Percentiles rank a stretch among this genome's conserved stretches.
Evolutionary conservation across 2,888 invertebrate species (phyloP).

Genomic region (Tryphoninae sp.): DNA sequence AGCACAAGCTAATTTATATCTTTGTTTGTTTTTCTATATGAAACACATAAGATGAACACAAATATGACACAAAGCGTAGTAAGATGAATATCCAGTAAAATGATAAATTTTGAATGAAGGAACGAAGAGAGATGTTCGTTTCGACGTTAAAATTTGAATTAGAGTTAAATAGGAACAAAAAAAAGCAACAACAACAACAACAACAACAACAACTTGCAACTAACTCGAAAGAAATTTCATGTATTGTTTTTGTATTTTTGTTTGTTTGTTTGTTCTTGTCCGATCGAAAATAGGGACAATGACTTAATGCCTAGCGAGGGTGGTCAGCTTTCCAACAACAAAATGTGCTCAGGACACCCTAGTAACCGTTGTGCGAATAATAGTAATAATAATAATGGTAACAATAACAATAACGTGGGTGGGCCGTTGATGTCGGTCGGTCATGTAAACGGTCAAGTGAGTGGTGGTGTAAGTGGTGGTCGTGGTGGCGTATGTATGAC

Average conservation of each 20-base stretch:
- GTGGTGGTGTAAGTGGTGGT: constrained; percentile 73
- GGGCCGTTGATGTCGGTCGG: constrained; percentile 89
- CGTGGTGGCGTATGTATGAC: constrained; percentile 64
- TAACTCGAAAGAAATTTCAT: neutral
- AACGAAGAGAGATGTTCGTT: too few species aligned
- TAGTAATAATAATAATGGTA: constrained; percentile 79
- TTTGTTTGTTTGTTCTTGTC: constrained; percentile 14
- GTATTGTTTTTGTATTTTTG: constrained; percentile 34
- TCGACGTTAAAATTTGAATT: too few species aligned
- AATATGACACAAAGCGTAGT: neutral
- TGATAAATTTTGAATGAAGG: too few species aligned
- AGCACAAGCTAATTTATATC: constrained; percentile 26
- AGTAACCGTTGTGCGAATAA: constrained; percentile 79
- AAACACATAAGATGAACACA: neutral
- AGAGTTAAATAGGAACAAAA: neutral
- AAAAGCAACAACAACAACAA: constrained; percentile 1
- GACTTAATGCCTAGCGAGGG: constrained; percentile 80
- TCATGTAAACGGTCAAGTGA: constrained; percentile 86
- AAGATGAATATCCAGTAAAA: too few species aligned
- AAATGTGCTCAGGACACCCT: constrained; percentile 79
- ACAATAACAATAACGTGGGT: constrained; percentile 83
- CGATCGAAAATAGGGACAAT: constrained; percentile 75
- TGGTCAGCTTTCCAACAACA: constrained; percentile 81
- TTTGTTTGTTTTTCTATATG: neutral
- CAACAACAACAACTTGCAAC: neutral